Evolutionary conservation across 2,797 vertebrate genomes (phyloP), one percentile per base, ranked within the genome.

Genomic region (Tarsius wallacei): DNA sequence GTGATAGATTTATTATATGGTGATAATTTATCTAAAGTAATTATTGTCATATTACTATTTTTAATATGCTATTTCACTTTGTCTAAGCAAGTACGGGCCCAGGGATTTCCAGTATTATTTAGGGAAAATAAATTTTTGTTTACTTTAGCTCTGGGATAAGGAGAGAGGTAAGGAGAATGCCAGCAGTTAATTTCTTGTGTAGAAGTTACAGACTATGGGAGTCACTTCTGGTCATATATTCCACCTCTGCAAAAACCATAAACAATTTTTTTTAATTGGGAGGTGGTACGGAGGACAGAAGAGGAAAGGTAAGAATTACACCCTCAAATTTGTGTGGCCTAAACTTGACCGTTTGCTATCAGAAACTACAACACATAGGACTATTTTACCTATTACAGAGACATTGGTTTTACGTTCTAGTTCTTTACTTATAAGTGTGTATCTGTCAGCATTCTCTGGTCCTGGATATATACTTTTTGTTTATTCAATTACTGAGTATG

Each of bases 41-140:
- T 93, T 82, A 71, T 36, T 64, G 15, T 17, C 21, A 47, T 28
- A 47, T 31, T 63, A 55, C 47, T 82, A 42, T 73, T 88, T 96
- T 94, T 90, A 66, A 74, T 49, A 71, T 77, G 31, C 19, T 61
- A 36, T 91, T 89, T 26, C 82, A 51, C 12, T 81, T 82, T 91
- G 6, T 71, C 49, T 89, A 66, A 80, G 36, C 49, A 86, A 91
- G 36, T 17, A 14, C 4, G 59, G 31, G 42, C 26, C 19, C 17
- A 68, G 31, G 21, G 7, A 84, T 70, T 88, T 21, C 26, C 13
- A 55, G 12, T 51, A 74, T 82, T 86, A 89, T 47, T 82, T 82
- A 36, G 21, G 49, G 77, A 89, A 82, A 94, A 59, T 21, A 70
- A 11, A 1, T 94, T 71, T 81, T 73, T 85, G 53, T 87, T 91